These are phyloP conservation scores for Forficula auricularia DNA, from an alignment of 1,140 invertebrate species.

Conservation along the genomic window DNA sequence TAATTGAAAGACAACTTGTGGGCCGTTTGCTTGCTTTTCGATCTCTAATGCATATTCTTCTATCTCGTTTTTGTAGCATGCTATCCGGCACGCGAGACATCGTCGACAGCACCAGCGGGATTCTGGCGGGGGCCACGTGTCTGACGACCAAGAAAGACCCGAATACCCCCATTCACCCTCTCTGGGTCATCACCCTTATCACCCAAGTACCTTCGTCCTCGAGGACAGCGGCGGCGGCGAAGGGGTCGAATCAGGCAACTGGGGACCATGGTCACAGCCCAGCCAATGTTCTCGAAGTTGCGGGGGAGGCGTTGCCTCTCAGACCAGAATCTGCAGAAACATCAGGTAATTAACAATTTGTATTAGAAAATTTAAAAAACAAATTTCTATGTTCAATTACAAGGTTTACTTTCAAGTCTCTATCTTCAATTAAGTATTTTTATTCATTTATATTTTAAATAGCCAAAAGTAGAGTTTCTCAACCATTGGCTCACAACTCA, in stretches of 20 bases:
- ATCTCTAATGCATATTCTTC: too few relatives aligned
- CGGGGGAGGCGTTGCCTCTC: conserved; percentile 69
- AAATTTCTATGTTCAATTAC: too few relatives aligned
- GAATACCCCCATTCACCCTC: neutral
- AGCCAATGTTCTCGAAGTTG: conserved; percentile 69
- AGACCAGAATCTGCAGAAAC: conserved; percentile 48
- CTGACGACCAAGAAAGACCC: conserved; percentile 5
- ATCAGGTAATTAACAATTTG: too few relatives aligned
- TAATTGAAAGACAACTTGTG: too few relatives aligned
- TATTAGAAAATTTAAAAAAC: too few relatives aligned
- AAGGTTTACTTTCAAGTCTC: too few relatives aligned
- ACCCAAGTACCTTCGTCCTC: conserved; percentile 43
- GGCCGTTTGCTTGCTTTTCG: too few relatives aligned
- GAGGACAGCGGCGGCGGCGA: conserved; percentile 45
- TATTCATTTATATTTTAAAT: too few relatives aligned
- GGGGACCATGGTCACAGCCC: conserved; percentile 58
- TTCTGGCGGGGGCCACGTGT: conserved; percentile 29
- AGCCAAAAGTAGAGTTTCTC: too few relatives aligned
- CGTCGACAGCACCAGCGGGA: conserved; percentile 55
- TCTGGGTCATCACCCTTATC: conserved; percentile 23
- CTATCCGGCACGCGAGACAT: conserved; percentile 30
- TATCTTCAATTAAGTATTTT: too few relatives aligned
- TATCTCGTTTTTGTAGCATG: conserved; percentile 15
- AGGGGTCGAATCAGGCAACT: conserved; percentile 34
- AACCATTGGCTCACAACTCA: too few relatives aligned